Evolutionary conservation across 2,888 invertebrate species (phyloP), one percentile per base, ranked within the genome.

Genomic region (Geophilus truncorum): DNA sequence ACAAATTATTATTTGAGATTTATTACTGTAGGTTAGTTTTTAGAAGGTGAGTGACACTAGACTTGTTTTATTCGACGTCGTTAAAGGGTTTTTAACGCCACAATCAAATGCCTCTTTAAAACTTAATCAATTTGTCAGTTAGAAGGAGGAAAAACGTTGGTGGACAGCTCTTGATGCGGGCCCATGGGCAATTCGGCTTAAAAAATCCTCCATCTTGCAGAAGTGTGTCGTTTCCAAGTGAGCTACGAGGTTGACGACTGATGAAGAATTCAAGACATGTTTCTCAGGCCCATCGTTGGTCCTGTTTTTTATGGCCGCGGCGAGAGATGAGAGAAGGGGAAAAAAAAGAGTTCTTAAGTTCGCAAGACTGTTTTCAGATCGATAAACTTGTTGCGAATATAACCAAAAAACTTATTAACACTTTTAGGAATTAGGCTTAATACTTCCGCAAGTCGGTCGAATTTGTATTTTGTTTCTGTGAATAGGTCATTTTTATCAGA

Each of bases 61-160:
- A n/a, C n/a, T n/a, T n/a, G n/a, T n/a, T n/a, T n/a, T n/a, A n/a
- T n/a, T n/a, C n/a, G n/a, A n/a, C n/a, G n/a, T n/a, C 34, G 9
- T 7, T 34, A 34, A 40, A 15, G 2, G 40, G 6, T 7, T 40
- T 40, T 40, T 15, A 7, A 40, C 40, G 15, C 12, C 15, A 15
- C 40, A 12, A 40, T 40, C 40, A 7, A 12, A 40, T 12, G 40
- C 2, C 15, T 40, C 57, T 21, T 21, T 21, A 57, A 57, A 57
- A 57, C 57, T 57, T 57, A 57, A 57, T 57, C 57, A 57, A 57
- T 57, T 57, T 57, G 57, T 57, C 57, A 57, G 57, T 57, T 57
- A n/a, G 12, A 7, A n/a, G 45, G 45, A 45, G 32, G 45, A 45
- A 45, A n/a, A 45, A 45, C 21, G 57, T 57, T 57, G 21, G 57